These are phyloP conservation scores for Diploptera punctata DNA, from an alignment of 2,888 invertebrate species.

Conservation along the genomic window DNA sequence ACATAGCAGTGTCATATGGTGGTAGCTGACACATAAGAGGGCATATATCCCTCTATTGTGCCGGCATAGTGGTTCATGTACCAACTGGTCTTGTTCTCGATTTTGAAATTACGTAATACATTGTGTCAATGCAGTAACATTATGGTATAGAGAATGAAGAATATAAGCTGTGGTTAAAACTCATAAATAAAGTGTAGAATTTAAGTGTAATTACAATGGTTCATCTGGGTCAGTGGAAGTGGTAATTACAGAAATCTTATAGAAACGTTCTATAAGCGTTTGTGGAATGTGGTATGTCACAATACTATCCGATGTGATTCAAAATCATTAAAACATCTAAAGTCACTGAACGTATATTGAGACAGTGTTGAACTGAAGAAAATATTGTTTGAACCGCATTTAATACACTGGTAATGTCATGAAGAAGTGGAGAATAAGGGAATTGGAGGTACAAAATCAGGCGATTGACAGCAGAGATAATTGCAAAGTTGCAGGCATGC, in stretches of 20 bases:
- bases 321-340: neutral
- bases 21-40: neutral
- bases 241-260: neutral
- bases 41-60: neutral
- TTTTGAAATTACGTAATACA: neutral
- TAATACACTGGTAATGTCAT: neutral
- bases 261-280: neutral
- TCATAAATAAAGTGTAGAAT: neutral
- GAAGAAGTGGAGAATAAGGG: neutral
- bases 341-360: neutral
- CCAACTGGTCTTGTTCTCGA: neutral
- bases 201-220: neutral
- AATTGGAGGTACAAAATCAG: neutral
- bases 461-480: neutral
- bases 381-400: neutral
- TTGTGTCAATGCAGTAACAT: neutral
- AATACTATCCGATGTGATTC: neutral
- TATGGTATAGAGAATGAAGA: too few species aligned
- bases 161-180: neutral
- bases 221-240: neutral
- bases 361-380: neutral
- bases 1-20: neutral
- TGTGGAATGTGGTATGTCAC: neutral
- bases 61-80: neutral
- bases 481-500: neutral